Base-by-base conservation (phyloP, 2,888 invertebrate species). In the Ctena decussata region DNA sequence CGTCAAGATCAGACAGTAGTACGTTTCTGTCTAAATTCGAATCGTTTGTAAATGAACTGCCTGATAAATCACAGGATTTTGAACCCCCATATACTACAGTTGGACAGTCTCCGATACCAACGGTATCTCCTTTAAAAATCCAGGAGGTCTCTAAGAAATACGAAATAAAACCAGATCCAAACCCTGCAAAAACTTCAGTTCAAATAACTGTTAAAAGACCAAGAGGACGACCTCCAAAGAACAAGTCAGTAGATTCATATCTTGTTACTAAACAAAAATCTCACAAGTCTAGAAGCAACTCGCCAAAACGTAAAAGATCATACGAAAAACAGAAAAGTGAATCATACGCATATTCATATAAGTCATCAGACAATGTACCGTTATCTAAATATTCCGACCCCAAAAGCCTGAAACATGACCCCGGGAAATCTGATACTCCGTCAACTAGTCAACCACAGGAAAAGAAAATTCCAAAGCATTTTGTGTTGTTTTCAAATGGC, bases 21-120 rank as follows among this genome's bases (percentile, higher is more conserved):
- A 85, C 85, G 0, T 88, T 88, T 53, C 85, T 86, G 72, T 88
- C 88, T 21, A 77, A 88, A 69, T 88, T 86, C 32, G 85, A 88
- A 53, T 88, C 88, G 3, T 88, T 88, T 72, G 88, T 88, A 0
- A 84, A 81, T 79, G 87, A 87, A 71, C 39, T 82, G 15, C 85
- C 87, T 18, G 85, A 88, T 32, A 88, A 70, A 49, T 79, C 84
- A n/a, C 84, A 82, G 44, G 72, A 79, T 30, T 86, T 80, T 69
- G 82, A 88, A 46, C 65, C 65, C 5, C 65, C 65, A 0, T 65
- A 65, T 18, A 65, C 65, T 65, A 65, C 35, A 11, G 35, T 35
- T 21, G 21, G 35, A 65, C 65, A 65, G 5, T 65, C 35, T 18
- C 5, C 65, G 11, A 18, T 35, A 1, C 35, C 65, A 15, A 30